Evolutionary conservation across 2,888 invertebrate genomes (phyloP), one percentile per base, ranked within the genome.

Genomic region (Pheosia tremula): DNA sequence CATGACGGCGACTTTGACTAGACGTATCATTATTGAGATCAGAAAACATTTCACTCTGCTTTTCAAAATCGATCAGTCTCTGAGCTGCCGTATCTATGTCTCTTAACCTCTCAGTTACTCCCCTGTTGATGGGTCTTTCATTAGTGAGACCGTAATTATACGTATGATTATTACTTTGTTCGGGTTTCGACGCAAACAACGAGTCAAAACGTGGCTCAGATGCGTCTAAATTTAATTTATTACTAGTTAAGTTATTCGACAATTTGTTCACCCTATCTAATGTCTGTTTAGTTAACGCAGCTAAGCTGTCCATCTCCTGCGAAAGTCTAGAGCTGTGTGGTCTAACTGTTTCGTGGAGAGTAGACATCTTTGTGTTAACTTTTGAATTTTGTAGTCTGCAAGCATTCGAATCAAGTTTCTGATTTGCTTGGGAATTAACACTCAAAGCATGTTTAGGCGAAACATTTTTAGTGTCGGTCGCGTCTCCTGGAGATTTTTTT

Each of bases 201-300:
- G 87, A 81, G 77, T 91, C 88, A 76, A 83, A 89, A 72, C 83
- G 83, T 73, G 88, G 83, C 70, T 90, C 90, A 72, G 89, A 72
- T 71, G 85, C 74, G 76, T 91, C 87, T 83, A 90, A 81, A 82
- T 87, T 88, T 82, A 88, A 79, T 84, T 91, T 93, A 89, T 87
- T 90, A 85, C 86, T 93, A 90, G 83, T 90, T 88, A 92, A 90
- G 87, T 94, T 94, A 88, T 87, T 94, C 68, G 94, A 91, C 81
- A 96, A 94, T 88, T 94, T 94, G 85, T 96, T 95, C 78, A 96
- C 95, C 81, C 95, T 95, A 84, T 95, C 95, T 90, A 96, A 94
- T 56, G 96, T 95, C 79, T 95, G 95, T 85, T 95, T 95, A 59
- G 96, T 96, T 77, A 95, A 90, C 47, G 95, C 95, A 68, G 95